These are phyloP conservation scores for Apistogramma diplotaenia DNA, from an alignment of 2,113 vertebrate genomes.

Conservation along the genomic window DNA sequence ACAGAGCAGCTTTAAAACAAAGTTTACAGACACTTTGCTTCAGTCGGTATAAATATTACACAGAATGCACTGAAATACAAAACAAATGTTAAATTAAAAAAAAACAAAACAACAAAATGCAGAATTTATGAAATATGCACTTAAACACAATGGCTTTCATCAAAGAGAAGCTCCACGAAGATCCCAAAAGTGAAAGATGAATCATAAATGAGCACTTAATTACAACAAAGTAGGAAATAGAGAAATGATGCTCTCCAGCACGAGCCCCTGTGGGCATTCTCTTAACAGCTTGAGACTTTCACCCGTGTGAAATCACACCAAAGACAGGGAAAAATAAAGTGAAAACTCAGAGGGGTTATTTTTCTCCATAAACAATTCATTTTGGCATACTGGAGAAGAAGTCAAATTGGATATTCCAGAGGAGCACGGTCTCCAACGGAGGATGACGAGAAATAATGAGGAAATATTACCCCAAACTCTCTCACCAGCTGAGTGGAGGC, in stretches of 20 bases:
- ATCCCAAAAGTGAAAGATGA: constrained; percentile 32
- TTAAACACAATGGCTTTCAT: constrained; percentile 37
- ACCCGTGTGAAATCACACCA: constrained; percentile 49
- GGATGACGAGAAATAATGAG: constrained; percentile 78
- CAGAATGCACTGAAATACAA: constrained; percentile 33
- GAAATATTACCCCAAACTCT: constrained; percentile 76
- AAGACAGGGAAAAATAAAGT: constrained; percentile 16
- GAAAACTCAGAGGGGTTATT: constrained; percentile 62
- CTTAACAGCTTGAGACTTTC: constrained; percentile 48
- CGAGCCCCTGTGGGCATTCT: constrained; percentile 18
- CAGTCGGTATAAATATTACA: constrained; percentile 25
- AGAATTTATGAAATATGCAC: constrained; percentile 36
- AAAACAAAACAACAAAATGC: constrained; percentile 18
- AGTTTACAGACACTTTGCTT: constrained; percentile 31
- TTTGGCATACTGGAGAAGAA: constrained; percentile 65
- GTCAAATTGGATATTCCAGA: constrained; percentile 75
- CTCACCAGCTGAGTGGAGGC: constrained; percentile 55
- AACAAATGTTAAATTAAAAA: constrained; percentile 19
- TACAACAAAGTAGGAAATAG: constrained; percentile 41
- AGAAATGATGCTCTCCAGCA: constrained; percentile 14
- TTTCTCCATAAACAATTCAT: constrained; percentile 77
- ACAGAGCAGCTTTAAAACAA: constrained; percentile 11
- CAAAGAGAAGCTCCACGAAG: constrained; percentile 15
- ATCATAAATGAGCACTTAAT: constrained; percentile 46
- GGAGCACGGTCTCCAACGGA: constrained; percentile 65